phyloP scores from a whole-genome alignment of 2,797 vertebrate genomes.

The Pteropus rufus region DNA sequence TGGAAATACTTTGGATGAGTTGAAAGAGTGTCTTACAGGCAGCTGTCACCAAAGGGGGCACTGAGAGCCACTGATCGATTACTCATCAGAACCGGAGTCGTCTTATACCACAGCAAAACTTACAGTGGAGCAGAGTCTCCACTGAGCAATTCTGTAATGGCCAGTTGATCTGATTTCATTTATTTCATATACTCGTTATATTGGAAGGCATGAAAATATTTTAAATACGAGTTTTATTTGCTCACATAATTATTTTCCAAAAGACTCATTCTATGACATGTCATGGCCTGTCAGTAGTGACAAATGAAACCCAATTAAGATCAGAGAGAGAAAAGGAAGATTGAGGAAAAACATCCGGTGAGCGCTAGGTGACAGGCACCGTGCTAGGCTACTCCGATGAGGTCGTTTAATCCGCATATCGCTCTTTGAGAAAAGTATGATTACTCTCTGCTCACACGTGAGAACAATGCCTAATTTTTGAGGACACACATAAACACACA shows the following conservation, averaged over 20 bases:
- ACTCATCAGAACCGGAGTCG: neutral
- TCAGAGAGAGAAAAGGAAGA: neutral
- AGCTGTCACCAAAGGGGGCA: neutral
- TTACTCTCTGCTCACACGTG: neutral
- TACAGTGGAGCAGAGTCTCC: neutral
- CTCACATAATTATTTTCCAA: neutral
- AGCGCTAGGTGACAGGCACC: neutral
- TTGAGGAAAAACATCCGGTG: neutral
- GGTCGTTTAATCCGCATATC: neutral
- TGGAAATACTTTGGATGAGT: neutral
- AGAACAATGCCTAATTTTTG: neutral
- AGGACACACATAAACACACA: neutral
- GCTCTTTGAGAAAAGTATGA: neutral
- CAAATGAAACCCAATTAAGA: slow-evolving; percentile 8
- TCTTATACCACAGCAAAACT: neutral
- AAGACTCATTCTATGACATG: neutral
- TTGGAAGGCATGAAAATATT: neutral
- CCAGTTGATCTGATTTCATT: neutral
- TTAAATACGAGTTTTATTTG: neutral
- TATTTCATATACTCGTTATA: neutral
- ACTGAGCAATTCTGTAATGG: neutral
- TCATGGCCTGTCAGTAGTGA: neutral
- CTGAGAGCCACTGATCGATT: neutral
- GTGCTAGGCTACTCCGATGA: neutral
- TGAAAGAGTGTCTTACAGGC: neutral